phyloP scores from a whole-genome alignment of 2,888 invertebrate species.

The Drosophila longiperda region DNA sequence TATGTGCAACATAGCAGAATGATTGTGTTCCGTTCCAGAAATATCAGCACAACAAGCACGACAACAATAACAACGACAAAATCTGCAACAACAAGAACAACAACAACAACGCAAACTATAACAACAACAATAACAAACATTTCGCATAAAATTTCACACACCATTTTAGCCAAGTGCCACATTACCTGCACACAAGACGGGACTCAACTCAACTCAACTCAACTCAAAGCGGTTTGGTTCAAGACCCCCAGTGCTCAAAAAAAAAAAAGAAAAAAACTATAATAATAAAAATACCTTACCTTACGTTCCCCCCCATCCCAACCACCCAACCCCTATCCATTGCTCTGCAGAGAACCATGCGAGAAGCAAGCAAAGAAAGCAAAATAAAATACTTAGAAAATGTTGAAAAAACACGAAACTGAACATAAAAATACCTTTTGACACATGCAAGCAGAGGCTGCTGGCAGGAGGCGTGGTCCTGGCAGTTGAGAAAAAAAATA shows the following conservation, averaged over 20 bases:
- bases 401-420: slow-evolving; percentile 77
- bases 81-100: slow-evolving; percentile 40
- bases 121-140: slow-evolving; percentile 48
- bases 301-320: slow-evolving; percentile 3
- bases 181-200: slow-evolving; percentile 82
- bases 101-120: slow-evolving; percentile 24
- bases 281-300: background rate
- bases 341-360: slow-evolving; percentile 22
- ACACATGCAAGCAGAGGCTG: slow-evolving; percentile 72
- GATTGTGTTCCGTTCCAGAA: slow-evolving; percentile 80
- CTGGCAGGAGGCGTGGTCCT: slow-evolving; percentile 50
- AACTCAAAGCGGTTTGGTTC: slow-evolving; percentile 49
- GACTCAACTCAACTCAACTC: slow-evolving; percentile 62
- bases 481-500: slow-evolving; percentile 21
- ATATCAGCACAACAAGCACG: slow-evolving; percentile 78
- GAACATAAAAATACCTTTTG: slow-evolving; percentile 81
- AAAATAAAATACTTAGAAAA: slow-evolving; percentile 74
- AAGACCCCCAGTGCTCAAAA: background rate
- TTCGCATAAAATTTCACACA: slow-evolving; percentile 83
- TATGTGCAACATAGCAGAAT: slow-evolving; percentile 80
- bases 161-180: slow-evolving; percentile 83
- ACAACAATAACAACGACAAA: slow-evolving; percentile 44
- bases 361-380: slow-evolving; percentile 27
- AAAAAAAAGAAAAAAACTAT: background rate
- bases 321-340: no score